A percentile compares a stretch with the other conserved stretches of the same genome.
Conservation (phyloP, 2,797 vertebrate species). For the Moxostoma hubbsi region DNA sequence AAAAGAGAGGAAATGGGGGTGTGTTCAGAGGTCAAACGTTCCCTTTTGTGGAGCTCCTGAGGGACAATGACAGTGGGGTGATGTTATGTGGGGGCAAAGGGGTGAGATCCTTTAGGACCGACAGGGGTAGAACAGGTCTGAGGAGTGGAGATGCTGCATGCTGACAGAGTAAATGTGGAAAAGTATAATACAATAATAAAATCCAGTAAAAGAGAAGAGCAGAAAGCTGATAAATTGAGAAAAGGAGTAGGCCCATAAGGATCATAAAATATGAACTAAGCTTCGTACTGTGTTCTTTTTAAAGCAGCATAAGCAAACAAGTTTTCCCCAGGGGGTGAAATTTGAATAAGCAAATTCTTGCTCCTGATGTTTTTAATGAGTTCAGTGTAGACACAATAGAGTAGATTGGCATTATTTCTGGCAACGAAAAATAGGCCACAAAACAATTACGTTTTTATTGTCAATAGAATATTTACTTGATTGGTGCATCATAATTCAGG, state of each 20-base stretch:
- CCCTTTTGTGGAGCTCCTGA: slow-evolving; percentile 51
- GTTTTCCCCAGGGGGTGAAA: slow-evolving; percentile 46
- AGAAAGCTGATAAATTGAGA: background rate
- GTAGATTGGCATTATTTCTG: slow-evolving; percentile 64
- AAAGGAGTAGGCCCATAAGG: slow-evolving; percentile 57
- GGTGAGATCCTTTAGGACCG: slow-evolving; percentile 30
- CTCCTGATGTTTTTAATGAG: slow-evolving; percentile 72
- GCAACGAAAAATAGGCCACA: slow-evolving; percentile 63
- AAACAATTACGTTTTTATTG: slow-evolving; percentile 70
- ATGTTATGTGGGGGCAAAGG: slow-evolving; percentile 46
- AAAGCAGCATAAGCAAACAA: slow-evolving; percentile 39
- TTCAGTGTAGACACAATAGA: slow-evolving; percentile 51
- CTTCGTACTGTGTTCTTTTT: slow-evolving; percentile 46
- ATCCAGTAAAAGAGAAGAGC: slow-evolving; percentile 31
- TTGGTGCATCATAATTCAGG: slow-evolving; percentile 49
- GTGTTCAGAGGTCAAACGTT: slow-evolving; percentile 52
- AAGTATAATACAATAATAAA: slow-evolving; percentile 43
- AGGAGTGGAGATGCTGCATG: slow-evolving; percentile 4
- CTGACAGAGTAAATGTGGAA: slow-evolving; percentile 43
- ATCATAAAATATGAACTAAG: slow-evolving; percentile 57
- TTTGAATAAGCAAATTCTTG: slow-evolving; percentile 58
- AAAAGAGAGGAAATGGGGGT: slow-evolving; percentile 60
- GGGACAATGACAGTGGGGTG: slow-evolving; percentile 57
- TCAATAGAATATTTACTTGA: slow-evolving; percentile 62
- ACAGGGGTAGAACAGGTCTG: slow-evolving; percentile 12